phyloP scores from a whole-genome alignment of 2,113 vertebrate genomes.

The Phasianus colchicus region DNA sequence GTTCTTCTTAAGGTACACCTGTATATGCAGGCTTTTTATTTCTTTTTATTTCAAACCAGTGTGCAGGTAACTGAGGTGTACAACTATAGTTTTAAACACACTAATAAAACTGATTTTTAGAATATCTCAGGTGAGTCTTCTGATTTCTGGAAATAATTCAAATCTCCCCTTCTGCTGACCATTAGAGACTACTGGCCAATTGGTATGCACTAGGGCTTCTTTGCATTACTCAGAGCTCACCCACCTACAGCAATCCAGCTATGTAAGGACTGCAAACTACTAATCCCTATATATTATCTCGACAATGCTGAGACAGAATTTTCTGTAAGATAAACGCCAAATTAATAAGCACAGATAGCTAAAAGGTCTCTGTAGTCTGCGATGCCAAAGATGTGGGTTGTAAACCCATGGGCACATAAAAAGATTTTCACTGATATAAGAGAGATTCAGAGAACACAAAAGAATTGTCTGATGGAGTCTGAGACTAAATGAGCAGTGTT shows the following conservation, averaged over 20 bases:
- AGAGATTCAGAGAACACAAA: neutral
- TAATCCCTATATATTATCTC: neutral
- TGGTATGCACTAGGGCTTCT: neutral
- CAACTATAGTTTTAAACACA: neutral
- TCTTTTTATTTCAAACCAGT: neutral
- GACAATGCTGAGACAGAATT: neutral
- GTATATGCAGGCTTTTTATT: neutral
- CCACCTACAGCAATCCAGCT: neutral
- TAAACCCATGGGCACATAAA: neutral
- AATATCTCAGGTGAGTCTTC: neutral
- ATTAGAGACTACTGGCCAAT: neutral
- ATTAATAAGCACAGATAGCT: conserved; percentile 9
- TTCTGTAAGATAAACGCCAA: neutral
- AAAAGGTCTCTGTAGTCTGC: neutral
- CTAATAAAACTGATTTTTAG: neutral
- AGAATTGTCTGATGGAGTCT: neutral
- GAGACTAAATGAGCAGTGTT: neutral
- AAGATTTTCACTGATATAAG: neutral
- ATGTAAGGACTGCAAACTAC: neutral
- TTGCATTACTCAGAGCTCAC: neutral
- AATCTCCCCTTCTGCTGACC: neutral
- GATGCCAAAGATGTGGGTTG: neutral
- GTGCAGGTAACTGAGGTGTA: neutral
- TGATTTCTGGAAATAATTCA: neutral
- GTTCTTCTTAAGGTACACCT: neutral